Evolutionary conservation across 2,888 invertebrate species (phyloP), one percentile per base, ranked within the genome.

Genomic region (Macrophya alboannulata): DNA sequence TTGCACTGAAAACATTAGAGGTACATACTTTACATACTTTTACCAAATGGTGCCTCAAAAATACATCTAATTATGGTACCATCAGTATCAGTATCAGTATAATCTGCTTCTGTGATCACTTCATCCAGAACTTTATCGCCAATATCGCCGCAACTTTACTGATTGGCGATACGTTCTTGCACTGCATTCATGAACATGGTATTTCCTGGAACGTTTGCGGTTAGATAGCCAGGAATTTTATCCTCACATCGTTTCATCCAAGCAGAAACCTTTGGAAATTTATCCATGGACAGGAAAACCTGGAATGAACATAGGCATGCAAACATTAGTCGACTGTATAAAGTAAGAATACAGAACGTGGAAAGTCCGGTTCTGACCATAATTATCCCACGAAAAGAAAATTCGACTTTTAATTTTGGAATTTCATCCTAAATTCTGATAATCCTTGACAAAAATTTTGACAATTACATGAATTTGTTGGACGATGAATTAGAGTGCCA

Each of bases 231-330:
- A 25, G 96, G 96, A 62, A 96, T 92, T 31, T 93, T 89, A 82
- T 93, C 88, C 43, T 94, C 93, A 90, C 96, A 96, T 85, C 94
- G 94, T 81, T 95, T 94, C 9, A 96, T 87, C 96, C 96, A 96
- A 83, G 94, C 94, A 85, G 94, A 92, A 43, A 96, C 94, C 89
- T 96, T 96, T 3, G 94, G 93, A 90, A 95, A 96, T 21, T 87
- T 84, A 9, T 90, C 89, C 45, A 88, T 3, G 0, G 88, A 86
- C 0, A 86, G 0, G 0, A 88, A 4, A 6, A 71, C 21, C 91
- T 91, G 59, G 4, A 85, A 87, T 6, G 15, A 45, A 40, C 8
- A 12, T 43, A 10, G 5, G 21, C 1, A 43, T 9, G 31, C 31
- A 31, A 31, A 65, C 4, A 4, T 25, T 17, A 31, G 15, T 15